Percentiles rank a stretch among this genome's conserved stretches.
Conservation (phyloP, 2,888 invertebrate genomes). For the Pandemis cinnamomeana region DNA sequence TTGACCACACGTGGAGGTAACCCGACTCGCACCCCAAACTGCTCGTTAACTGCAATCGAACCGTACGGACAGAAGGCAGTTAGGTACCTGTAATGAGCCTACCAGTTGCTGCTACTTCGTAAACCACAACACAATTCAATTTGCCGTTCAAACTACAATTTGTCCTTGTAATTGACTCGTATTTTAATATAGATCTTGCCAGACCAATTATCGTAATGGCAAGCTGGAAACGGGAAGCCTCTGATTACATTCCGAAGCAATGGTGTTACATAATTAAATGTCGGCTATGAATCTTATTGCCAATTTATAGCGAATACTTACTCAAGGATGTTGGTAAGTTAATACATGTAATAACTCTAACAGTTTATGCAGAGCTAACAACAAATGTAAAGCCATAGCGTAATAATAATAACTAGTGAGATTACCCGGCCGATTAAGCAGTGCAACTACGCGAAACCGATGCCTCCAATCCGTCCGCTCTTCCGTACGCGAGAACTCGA, state of each 20-base stretch:
- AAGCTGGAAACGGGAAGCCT: neutral
- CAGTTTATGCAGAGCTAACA: neutral
- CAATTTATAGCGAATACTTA: slow-evolving; percentile 3
- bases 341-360: neutral
- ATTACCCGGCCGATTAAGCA: too few relatives aligned
- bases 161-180: neutral
- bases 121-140: neutral
- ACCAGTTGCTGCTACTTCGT: neutral
- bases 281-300: slow-evolving; percentile 12
- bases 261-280: slow-evolving; percentile 17
- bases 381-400: neutral
- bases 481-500: too few relatives aligned
- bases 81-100: neutral
- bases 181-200: slow-evolving; percentile 6
- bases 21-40: too few relatives aligned
- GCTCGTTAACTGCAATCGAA: too few relatives aligned
- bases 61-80: too few relatives aligned
- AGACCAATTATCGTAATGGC: slow-evolving; percentile 10
- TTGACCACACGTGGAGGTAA: too few relatives aligned
- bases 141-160: neutral
- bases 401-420: too few relatives aligned
- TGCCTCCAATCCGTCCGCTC: too few relatives aligned
- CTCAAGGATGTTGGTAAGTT: neutral
- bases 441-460: too few relatives aligned
- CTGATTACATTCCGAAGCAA: slow-evolving; percentile 9